phyloP scores from a whole-genome alignment of 2,113 vertebrate species.

The Ovibos moschatus region DNA sequence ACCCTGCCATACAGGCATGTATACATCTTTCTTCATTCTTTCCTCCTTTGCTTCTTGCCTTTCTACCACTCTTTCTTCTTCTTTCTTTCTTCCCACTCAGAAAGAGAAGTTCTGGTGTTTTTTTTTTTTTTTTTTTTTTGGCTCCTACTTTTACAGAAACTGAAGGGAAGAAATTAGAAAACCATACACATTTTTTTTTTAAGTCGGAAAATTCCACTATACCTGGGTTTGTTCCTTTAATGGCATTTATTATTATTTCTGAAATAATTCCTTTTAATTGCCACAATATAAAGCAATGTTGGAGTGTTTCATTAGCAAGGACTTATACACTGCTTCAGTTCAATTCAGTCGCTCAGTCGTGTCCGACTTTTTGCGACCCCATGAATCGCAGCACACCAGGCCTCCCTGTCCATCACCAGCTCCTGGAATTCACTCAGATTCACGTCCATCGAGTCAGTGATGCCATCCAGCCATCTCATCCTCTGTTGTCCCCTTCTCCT shows the following conservation, averaged over 20 bases:
- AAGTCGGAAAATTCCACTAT: background rate
- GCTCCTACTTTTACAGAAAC: background rate
- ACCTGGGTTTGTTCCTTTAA: background rate
- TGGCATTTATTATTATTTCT: background rate
- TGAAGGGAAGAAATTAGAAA: background rate
- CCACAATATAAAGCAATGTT: background rate
- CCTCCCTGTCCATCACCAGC: too few relatives aligned
- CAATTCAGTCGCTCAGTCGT: too few relatives aligned
- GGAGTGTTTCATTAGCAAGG: background rate
- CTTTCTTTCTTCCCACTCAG: background rate
- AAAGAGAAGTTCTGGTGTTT: background rate
- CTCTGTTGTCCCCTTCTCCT: too few relatives aligned
- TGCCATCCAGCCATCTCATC: too few relatives aligned
- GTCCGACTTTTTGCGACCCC: too few relatives aligned
- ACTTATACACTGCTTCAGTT: background rate
- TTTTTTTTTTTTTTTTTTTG: background rate
- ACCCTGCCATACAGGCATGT: background rate
- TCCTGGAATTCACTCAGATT: too few relatives aligned
- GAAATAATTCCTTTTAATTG: background rate
- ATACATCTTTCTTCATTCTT: background rate
- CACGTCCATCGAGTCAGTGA: too few relatives aligned
- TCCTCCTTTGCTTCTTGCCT: background rate
- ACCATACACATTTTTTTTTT: background rate
- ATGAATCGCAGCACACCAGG: too few relatives aligned
- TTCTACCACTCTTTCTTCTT: background rate